Conservation (phyloP, 1,140 invertebrate genomes). For the Telenomus remus region DNA sequence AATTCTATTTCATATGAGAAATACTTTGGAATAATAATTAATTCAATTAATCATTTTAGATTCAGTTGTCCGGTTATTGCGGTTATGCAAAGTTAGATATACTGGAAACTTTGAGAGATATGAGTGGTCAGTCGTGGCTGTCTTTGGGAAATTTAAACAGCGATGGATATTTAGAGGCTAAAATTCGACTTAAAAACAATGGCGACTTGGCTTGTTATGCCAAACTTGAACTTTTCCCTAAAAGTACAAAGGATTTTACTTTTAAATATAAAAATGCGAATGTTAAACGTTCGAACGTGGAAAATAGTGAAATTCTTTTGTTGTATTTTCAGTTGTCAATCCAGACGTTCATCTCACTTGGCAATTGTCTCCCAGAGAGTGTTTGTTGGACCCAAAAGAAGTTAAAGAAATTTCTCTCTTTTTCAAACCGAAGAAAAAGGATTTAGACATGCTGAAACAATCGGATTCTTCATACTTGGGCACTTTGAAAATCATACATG, state of each 20-base stretch:
- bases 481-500: slow-evolving; percentile 68
- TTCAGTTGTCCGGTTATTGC: slow-evolving; percentile 74
- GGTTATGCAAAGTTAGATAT: slow-evolving; percentile 73
- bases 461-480: slow-evolving; percentile 67
- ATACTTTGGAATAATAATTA: no score
- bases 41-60: slow-evolving; percentile 45
- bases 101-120: slow-evolving; percentile 72
- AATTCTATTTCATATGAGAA: no score
- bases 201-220: slow-evolving; percentile 73
- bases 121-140: slow-evolving; percentile 74
- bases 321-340: slow-evolving; percentile 65
- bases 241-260: no score
- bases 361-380: slow-evolving; percentile 68
- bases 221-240: slow-evolving; percentile 71
- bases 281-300: not conserved
- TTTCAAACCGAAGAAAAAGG: slow-evolving; percentile 69
- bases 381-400: slow-evolving; percentile 66
- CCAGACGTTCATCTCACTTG: slow-evolving; percentile 67
- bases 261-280: no score
- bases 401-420: slow-evolving; percentile 63
- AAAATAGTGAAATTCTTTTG: slow-evolving; percentile 5
- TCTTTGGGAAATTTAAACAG: slow-evolving; percentile 73
- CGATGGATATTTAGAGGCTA: slow-evolving; percentile 65
- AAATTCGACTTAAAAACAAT: slow-evolving; percentile 72
- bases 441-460: slow-evolving; percentile 60